phyloP scores from a whole-genome alignment of 2,888 invertebrate genomes.

The Barypeithes pellucidus region DNA sequence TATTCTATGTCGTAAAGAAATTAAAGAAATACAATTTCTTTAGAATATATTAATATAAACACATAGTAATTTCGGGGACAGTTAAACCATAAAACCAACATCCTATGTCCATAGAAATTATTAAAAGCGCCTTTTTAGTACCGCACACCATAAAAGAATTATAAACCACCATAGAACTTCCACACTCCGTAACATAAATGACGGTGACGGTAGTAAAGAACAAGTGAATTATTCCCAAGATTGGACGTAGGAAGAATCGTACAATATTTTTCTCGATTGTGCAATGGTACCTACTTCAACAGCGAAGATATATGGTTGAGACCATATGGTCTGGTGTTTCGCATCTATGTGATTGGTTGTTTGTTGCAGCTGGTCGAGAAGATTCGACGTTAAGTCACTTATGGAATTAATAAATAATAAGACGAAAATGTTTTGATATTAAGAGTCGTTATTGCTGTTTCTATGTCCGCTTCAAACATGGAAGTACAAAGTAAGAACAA shows the following conservation, averaged over 20 bases:
- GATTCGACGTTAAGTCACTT: background rate
- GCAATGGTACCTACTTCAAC: constrained; percentile 14
- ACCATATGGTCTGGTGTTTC: constrained; percentile 33
- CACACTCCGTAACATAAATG: constrained; percentile 8
- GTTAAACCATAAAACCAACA: background rate
- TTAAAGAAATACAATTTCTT: too few species aligned
- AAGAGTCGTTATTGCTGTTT: background rate
- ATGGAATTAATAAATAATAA: background rate
- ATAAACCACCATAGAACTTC: constrained; percentile 4
- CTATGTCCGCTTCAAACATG: too few species aligned
- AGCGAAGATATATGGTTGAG: constrained; percentile 28
- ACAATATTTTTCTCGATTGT: constrained; percentile 29
- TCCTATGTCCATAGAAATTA: constrained; percentile 9
- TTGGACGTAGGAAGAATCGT: constrained; percentile 37
- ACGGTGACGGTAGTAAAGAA: constrained; percentile 14
- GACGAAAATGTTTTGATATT: background rate
- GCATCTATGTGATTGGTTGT: constrained; percentile 4
- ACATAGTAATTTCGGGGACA: background rate
- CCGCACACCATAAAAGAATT: background rate
- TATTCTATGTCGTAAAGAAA: too few species aligned
- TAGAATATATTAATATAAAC: too few species aligned
- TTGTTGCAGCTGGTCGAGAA: constrained; percentile 11
- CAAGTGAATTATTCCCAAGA: constrained; percentile 27
- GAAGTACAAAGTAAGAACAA: too few species aligned
- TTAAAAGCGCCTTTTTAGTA: background rate